Conservation (phyloP, 2,113 vertebrate genomes). For the Lamprotornis superbus region DNA sequence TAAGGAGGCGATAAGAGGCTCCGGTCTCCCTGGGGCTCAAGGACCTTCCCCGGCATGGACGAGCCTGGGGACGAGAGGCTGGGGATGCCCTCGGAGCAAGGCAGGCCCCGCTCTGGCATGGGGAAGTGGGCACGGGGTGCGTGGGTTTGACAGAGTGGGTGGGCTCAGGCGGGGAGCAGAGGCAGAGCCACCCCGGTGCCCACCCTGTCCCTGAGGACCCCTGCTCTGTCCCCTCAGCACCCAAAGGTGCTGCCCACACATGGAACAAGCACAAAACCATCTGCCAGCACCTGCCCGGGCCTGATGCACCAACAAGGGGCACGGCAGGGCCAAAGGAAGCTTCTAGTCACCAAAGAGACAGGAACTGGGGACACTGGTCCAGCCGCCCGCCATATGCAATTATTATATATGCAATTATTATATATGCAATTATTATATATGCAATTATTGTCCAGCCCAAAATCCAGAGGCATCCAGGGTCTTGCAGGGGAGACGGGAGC, state of each 20-base stretch:
- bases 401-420: too few species aligned
- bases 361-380: neutral
- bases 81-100: neutral
- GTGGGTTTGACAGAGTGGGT: neutral
- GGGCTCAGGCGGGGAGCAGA: neutral
- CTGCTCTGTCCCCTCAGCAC: neutral
- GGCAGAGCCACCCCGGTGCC: fast-evolving
- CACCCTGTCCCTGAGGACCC: neutral
- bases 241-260: fast-evolving
- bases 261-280: neutral
- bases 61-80: neutral
- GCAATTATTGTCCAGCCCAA: neutral
- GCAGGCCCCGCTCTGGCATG: fast-evolving
- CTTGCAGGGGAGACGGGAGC: fast-evolving
- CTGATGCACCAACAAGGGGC: neutral
- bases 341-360: neutral
- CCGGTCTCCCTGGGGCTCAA: neutral
- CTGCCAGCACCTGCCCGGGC: fast-evolving
- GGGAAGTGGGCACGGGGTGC: neutral
- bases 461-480: neutral
- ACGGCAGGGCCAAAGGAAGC: fast-evolving
- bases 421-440: too few species aligned
- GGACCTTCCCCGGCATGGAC: neutral
- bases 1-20: slow-evolving; percentile 36
- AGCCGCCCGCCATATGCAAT: fast-evolving